Evolutionary conservation across 2,113 vertebrate species (phyloP).

Genomic region (Leucopsar rothschildi): DNA sequence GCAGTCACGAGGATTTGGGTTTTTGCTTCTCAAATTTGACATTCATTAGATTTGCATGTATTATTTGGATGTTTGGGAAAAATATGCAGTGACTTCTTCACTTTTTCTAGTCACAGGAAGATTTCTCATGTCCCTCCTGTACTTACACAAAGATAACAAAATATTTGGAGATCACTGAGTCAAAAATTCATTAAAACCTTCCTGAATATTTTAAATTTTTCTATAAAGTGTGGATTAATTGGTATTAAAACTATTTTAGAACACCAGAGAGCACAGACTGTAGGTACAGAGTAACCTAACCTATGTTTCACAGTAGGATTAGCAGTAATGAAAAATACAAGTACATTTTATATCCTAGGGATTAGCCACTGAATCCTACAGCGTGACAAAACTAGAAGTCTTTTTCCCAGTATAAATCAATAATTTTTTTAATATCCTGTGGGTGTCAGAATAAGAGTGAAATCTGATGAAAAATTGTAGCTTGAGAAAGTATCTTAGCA

Average conservation of each 20-base stretch:
- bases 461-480: background rate
- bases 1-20: fast-evolving
- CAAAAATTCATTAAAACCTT: background rate
- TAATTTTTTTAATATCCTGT: background rate
- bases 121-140: background rate
- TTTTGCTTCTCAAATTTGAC: background rate
- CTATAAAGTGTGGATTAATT: background rate
- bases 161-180: background rate
- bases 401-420: background rate
- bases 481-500: background rate
- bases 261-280: background rate
- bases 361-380: background rate
- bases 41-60: background rate
- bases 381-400: background rate
- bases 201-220: background rate
- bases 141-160: background rate
- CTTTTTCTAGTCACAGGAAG: background rate
- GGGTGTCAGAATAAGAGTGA: background rate
- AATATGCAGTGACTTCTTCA: background rate
- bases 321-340: background rate
- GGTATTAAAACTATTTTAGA: background rate
- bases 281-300: background rate
- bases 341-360: background rate
- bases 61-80: background rate
- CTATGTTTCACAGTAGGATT: background rate